Evolutionary conservation across 2,797 vertebrate species (phyloP), one percentile per base, ranked within the genome.

Genomic region (Philypnodon macrostomus): DNA sequence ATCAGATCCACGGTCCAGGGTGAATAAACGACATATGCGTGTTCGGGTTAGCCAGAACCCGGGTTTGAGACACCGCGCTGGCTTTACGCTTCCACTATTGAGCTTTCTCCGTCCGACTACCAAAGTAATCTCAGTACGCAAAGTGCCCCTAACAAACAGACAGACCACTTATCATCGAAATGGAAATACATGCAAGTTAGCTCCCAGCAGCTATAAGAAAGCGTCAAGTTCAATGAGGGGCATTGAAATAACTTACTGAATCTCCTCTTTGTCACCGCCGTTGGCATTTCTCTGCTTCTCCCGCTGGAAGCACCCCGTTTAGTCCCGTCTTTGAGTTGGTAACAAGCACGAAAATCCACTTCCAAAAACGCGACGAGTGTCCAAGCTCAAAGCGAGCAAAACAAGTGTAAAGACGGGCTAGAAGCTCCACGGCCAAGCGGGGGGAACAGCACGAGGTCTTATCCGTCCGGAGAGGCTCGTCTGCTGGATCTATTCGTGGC

Each of bases 271-370:
- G 81, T 80, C 85, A 30, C 79, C 75, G 77, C 75, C 71, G 73
- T 84, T 67, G 58, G 86, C 88, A 90, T 91, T 73, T 82, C 87
- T 87, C 78, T 82, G 66, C 73, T 51, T 47, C 66, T 45, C 58
- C 13, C 14, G 35, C 16, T 17, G 34, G 46, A 66, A 62, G 42
- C 70, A 17, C 80, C 31, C 42, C 72, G 71, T 4, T 58, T 70
- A 83, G 74, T 84, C 70, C 81, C 58, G 78, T 70, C 67, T 65
- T 70, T 70, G 24, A 73, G 41, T 67, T 70, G 17, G 50, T 9
- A 56, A 64, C 72, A 35, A 70, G 70, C 69, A 58, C 67, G 56
- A 53, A 82, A 85, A 80, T 83, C 86, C 86, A 83, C 81, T 83
- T 77, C 41, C 4, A 32, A 31, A 35, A 23, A 6, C 21, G 39